These are phyloP conservation scores for Melierax canorus DNA, from an alignment of 2,113 vertebrate species.

Conservation along the genomic window DNA sequence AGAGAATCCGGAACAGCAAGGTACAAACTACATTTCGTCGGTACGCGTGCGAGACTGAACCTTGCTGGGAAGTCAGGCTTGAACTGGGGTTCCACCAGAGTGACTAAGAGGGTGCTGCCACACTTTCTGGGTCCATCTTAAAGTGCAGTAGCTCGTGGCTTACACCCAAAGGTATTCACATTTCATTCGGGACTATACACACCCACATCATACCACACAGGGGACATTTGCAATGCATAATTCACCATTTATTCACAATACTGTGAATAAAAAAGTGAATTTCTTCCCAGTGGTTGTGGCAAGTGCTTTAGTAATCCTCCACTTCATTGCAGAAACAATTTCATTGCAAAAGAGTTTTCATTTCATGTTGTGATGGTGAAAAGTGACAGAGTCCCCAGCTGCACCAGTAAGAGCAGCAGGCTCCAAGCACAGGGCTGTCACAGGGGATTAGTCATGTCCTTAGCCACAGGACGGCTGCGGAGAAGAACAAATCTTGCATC, in stretches of 20 bases:
- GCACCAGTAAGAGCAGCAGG: background rate
- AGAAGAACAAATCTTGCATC: background rate
- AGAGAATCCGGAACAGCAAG: background rate
- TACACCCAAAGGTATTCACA: background rate
- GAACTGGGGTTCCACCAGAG: background rate
- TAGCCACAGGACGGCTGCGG: background rate
- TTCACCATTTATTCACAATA: background rate
- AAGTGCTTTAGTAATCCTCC: background rate
- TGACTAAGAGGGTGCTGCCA: background rate
- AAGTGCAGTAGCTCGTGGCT: background rate
- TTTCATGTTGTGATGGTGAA: background rate
- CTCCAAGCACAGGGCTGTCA: slow-evolving; percentile 32
- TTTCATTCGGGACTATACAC: background rate
- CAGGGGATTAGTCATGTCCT: slow-evolving; percentile 9
- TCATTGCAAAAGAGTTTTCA: background rate
- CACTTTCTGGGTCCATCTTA: background rate
- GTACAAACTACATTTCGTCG: background rate
- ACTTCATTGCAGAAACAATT: background rate
- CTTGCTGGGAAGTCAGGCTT: background rate
- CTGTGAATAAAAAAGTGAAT: background rate
- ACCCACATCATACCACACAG: background rate
- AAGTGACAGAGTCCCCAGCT: background rate
- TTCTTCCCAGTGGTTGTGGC: background rate
- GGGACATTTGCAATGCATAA: background rate
- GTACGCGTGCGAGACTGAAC: fast-evolving